Conservation (phyloP, 2,888 invertebrate species). For the Conops quadrifasciatus region DNA sequence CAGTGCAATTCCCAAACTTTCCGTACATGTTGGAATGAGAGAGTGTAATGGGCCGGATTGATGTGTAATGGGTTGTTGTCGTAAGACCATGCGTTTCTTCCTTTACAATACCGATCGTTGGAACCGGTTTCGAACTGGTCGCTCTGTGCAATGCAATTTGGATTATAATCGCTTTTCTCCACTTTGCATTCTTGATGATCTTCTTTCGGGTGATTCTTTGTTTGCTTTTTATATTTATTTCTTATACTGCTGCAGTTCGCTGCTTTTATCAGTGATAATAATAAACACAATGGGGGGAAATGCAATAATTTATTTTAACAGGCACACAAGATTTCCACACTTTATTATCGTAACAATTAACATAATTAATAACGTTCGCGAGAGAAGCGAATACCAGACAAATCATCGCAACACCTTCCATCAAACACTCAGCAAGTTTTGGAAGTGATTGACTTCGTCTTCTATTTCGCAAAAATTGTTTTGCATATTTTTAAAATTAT, state of each 20-base stretch:
- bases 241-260: neutral
- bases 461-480: neutral
- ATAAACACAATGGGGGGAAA: neutral
- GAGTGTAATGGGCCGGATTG: no score
- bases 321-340: constrained; percentile 10
- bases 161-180: no score
- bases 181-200: no score
- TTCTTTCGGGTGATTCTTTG: neutral
- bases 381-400: neutral
- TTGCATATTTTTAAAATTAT: neutral
- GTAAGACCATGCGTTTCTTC: no score
- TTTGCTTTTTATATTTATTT: constrained; percentile 1
- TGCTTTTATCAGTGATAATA: constrained; percentile 28
- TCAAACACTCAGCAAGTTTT: neutral
- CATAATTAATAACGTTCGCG: neutral
- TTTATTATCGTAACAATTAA: neutral
- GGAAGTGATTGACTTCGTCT: no score
- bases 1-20: no score
- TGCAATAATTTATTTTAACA: constrained; percentile 17
- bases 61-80: no score
- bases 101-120: no score
- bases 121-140: no score
- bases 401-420: neutral
- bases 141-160: no score
- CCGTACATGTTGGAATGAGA: no score